A percentile compares a stretch with the other conserved stretches of the same genome.
Conservation (phyloP, 2,888 invertebrate genomes). For the Drosophila borborema region DNA sequence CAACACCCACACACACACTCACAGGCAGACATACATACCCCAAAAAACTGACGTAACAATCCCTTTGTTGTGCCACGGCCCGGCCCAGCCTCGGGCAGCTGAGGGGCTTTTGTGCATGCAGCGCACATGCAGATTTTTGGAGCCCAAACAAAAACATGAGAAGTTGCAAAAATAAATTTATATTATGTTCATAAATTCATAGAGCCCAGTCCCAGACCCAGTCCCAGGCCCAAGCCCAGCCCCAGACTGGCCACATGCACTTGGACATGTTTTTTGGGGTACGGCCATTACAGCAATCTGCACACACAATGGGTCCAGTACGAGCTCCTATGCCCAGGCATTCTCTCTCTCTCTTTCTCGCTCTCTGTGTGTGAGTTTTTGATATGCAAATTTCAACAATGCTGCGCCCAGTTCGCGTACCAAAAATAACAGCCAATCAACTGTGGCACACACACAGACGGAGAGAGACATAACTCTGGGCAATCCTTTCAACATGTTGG, state of each 20-base stretch:
- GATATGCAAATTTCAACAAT: slow-evolving; percentile 79
- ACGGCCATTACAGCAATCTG: slow-evolving; percentile 66
- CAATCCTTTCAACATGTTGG: slow-evolving; percentile 79
- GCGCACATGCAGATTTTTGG: slow-evolving; percentile 72
- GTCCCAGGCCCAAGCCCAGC: neutral
- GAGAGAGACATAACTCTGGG: slow-evolving; percentile 62
- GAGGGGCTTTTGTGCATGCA: slow-evolving; percentile 43
- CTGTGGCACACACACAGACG: slow-evolving; percentile 62
- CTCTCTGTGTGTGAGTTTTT: slow-evolving; percentile 55
- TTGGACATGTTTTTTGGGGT: slow-evolving; percentile 53
- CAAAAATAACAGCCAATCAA: slow-evolving; percentile 81
- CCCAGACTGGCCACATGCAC: slow-evolving; percentile 23
- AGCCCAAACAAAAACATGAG: slow-evolving; percentile 79
- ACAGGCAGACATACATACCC: slow-evolving; percentile 21
- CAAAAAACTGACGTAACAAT: slow-evolving; percentile 67
- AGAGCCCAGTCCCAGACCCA: slow-evolving; percentile 48
- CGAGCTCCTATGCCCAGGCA: slow-evolving; percentile 36
- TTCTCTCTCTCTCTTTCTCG: neutral
- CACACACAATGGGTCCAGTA: slow-evolving; percentile 48
- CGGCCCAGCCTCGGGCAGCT: neutral
- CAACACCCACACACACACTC: slow-evolving; percentile 38
- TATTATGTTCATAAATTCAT: slow-evolving; percentile 84
- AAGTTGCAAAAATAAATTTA: slow-evolving; percentile 84
- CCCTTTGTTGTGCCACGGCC: slow-evolving; percentile 67
- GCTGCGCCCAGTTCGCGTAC: slow-evolving; percentile 67